These are phyloP conservation scores for Orientallactaga sibirica DNA, from an alignment of 2,797 vertebrate genomes.

Conservation along the genomic window DNA sequence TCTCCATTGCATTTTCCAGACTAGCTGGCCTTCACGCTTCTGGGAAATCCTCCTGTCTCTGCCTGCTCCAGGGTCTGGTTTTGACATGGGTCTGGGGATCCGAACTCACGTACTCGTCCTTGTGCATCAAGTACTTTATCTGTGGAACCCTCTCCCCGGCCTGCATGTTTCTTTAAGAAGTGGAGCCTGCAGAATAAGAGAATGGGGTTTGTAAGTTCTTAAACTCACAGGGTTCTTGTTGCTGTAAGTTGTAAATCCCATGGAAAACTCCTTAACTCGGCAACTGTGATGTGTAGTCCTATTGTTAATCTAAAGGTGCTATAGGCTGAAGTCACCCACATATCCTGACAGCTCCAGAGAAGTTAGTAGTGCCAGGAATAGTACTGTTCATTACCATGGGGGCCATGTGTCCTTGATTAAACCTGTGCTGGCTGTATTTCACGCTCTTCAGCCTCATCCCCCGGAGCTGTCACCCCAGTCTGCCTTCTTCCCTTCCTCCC, in stretches of 20 bases:
- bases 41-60: too few species aligned
- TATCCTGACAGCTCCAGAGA: slow-evolving; percentile 20
- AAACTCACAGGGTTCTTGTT: slow-evolving; percentile 54
- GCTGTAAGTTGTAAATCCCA: slow-evolving; percentile 67
- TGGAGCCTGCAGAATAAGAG: slow-evolving; percentile 16
- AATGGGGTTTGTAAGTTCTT: slow-evolving; percentile 51
- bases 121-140: too few species aligned
- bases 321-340: slow-evolving; percentile 12
- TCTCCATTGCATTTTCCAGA: too few species aligned
- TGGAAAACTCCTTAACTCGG: slow-evolving; percentile 56
- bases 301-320: slow-evolving; percentile 33
- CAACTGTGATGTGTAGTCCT: slow-evolving; percentile 52
- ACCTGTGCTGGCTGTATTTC: slow-evolving; percentile 24
- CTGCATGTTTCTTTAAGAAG: slow-evolving; percentile 56
- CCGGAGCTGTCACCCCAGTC: not conserved
- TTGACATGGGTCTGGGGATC: too few species aligned
- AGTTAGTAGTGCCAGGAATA: slow-evolving; percentile 34
- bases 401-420: slow-evolving; percentile 50
- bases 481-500: not conserved
- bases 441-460: not conserved
- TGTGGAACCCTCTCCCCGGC: too few species aligned
- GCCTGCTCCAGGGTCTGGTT: too few species aligned
- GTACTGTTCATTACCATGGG: not conserved
- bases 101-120: too few species aligned
- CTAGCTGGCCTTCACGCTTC: too few species aligned